Base-by-base conservation (phyloP, 1,140 invertebrate genomes). In the Drosophila seguyi region DNA sequence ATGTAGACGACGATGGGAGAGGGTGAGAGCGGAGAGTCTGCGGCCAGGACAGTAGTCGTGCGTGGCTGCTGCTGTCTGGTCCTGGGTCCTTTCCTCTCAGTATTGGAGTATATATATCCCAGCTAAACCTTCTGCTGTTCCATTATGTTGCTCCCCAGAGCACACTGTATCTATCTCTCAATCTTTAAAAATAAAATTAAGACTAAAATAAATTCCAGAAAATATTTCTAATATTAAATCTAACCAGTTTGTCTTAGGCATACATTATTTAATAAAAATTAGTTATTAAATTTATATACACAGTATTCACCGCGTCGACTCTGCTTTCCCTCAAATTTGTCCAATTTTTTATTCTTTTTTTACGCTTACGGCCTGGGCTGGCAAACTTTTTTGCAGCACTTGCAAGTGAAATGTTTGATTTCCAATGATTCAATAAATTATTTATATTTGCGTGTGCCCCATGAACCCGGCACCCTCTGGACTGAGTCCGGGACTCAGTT, bases 361-460 rank as follows among this genome's bases (percentile, higher is more conserved):
- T 29, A 16, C 27, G 20, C 25, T 48, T 59, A 45, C 69, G 69
- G 69, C 53, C 69, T 59, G 68, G 36, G 34, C 65, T 71, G 67
- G 44, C 25, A 79, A 79, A 79, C 57, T 83, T 75, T 77, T 77
- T 87, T 75, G 71, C 62, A 66, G 82, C 87, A 90, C 85, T 90
- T 90, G 85, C 85, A 81, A 90, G 86, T 90, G 85, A 90, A 90
- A 90, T 90, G 85, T 90, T 90, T 90, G 85, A 90, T 90, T 90
- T 88, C 85, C 85, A 90, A 90, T 90, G 85, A 90, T 90, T 90
- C 85, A 90, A 90, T 90, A 90, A 90, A 90, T 90, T 79, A 90
- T 90, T 90, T 90, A 90, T 90, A 85, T 90, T 90, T 85, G 85
- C 85, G 85, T 90, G 67, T 81, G 77, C 65, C 61, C 34, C 25